phyloP scores from a whole-genome alignment of 2,888 invertebrate species.

The Caradrina kadenii region DNA sequence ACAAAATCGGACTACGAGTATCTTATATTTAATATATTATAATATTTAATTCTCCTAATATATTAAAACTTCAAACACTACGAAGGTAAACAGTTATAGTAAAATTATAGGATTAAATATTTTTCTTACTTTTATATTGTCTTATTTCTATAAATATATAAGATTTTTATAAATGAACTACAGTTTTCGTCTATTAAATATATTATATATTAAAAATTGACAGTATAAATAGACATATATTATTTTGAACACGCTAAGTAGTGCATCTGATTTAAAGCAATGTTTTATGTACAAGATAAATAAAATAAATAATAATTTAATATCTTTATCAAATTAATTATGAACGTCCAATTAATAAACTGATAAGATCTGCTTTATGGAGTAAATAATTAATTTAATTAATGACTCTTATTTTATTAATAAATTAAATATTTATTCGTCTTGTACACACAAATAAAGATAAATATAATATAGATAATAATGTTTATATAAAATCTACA shows the following conservation, averaged over 20 bases:
- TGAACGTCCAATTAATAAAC: neutral
- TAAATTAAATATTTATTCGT: no score
- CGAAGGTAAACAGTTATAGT: constrained; percentile 52
- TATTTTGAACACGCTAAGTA: constrained; percentile 44
- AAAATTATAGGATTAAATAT: constrained; percentile 54
- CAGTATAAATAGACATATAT: constrained; percentile 53
- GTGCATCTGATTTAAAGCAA: constrained; percentile 13
- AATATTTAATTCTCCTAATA: constrained; percentile 45
- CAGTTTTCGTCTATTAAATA: constrained; percentile 29
- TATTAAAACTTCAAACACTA: constrained; percentile 51
- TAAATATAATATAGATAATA: constrained; percentile 18
- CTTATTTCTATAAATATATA: constrained; percentile 52
- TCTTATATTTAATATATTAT: constrained; percentile 52
- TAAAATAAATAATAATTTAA: neutral
- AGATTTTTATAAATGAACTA: constrained; percentile 47
- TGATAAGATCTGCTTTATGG: neutral
- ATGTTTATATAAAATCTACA: constrained; percentile 66
- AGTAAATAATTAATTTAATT: neutral
- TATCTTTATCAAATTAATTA: neutral
- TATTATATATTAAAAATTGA: constrained; percentile 55
- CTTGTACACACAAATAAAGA: constrained; percentile 23
- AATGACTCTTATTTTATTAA: neutral
- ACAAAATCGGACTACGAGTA: constrained; percentile 62
- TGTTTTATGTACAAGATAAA: constrained; percentile 27
- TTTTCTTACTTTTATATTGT: constrained; percentile 41